Base-by-base conservation (phyloP, 1,140 invertebrate species). In the Drosophila rhopaloa region DNA sequence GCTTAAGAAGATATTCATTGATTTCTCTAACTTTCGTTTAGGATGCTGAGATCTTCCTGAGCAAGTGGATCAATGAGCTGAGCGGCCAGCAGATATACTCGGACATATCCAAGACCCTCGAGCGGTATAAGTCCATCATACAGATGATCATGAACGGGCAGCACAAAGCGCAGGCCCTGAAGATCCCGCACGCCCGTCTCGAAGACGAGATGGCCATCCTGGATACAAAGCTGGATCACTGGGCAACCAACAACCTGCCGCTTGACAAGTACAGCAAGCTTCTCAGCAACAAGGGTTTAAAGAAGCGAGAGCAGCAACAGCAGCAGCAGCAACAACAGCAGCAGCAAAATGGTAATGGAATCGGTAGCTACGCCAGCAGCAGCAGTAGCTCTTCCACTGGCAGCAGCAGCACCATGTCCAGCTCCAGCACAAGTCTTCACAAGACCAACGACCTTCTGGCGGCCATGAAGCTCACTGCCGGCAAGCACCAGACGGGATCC, bases 21-120 rank as follows among this genome's bases (percentile, higher is more conserved):
- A 8, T n/a, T 1, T 3, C 4, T 1, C 6, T 10, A 7, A 1
- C 9, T 16, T 27, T 7, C 13, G 16, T 82, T 5, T 37, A 92
- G 74, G 94, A 94, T 80, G 94, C 94, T 38, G 93, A 94, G 79
- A 84, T 92, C 50, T 93, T 93, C 37, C 88, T 93, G 37, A 77
- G 89, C 58, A 93, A 94, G 71, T 94, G 93, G 93, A 93, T 94
- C 56, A 79, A 91, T 14, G 91, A 93, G 62, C 83, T 92, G 51
- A 92, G 83, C 55, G 88, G 90, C 29, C 86, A 93, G 44, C 91
- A 91, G 65, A 93, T 84, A 24, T 93, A 93, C 71, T 89, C 93
- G 57, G 93, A 94, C 78, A 93, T 93, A 76, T 85, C 92, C 32
- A 94, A 93, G 79, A 93, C 93, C 40, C 73, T 94, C 11, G 93